Base-by-base conservation (phyloP, 2,113 vertebrate genomes). In the Brachyhypopomus occidentalis region DNA sequence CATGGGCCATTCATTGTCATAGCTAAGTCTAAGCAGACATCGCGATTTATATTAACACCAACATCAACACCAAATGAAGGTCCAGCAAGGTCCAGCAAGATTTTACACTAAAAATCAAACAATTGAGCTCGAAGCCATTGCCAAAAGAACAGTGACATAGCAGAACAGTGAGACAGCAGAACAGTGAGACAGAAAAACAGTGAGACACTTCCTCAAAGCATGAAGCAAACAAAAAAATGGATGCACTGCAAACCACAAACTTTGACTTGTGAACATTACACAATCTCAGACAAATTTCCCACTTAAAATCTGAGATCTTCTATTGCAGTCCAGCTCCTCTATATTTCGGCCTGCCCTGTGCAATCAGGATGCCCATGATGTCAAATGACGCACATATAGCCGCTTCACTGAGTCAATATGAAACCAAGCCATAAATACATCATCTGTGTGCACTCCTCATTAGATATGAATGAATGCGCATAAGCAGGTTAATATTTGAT, bases 401-500 rank as follows among this genome's bases (percentile, higher is more conserved):
- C 22, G n/a, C 36, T 30, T 23, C n/a, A 56, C 27, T 70, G 82
- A 75, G 17, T 71, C 72, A 56, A 23, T 38, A 34, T 34, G 34
- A 75, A 75, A n/a, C 36, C 52, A 38, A n/a, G 45, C 38, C 27
- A 75, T 69, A 69, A 69, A 67, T 70, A 70, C 2, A 75, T 30
- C 27, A 75, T 52, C 30, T 34, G n/a, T 55, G 56, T 62, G 64
- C 66, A 9, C 20, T n/a, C 9, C 25, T 17, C 2, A 30, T 19
- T 16, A 41, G 62, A 48, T 12, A 22, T 56, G n/a, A 56, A 59
- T 58, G 17, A 79, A 52, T 38, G 27, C 30, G 78, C 17, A 9
- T 9, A 69, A 19, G 48, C 58, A 12, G 59, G 58, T 80, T 80
- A 80, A 77, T 84, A 58, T 64, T 80, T 52, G 17, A 79, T 27